phyloP scores from a whole-genome alignment of 2,113 vertebrate species.

The Drymodes brunneopygia region DNA sequence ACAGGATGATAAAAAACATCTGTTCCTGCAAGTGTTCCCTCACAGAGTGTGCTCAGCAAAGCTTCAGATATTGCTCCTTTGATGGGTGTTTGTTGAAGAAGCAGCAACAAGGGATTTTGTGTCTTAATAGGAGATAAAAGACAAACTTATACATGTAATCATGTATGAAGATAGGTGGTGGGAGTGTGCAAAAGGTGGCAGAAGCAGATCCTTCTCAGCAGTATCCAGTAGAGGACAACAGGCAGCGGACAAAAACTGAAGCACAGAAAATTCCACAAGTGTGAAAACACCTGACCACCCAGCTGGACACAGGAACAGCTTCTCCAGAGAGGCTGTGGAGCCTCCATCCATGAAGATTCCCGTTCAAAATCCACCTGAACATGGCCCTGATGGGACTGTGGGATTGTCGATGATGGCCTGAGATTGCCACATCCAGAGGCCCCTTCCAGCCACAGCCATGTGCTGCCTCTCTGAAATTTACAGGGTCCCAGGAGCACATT shows the following conservation, averaged over 20 bases:
- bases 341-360: not conserved
- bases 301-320: fast-evolving
- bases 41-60: not conserved
- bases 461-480: fast-evolving
- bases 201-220: not conserved
- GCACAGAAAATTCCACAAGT: not conserved
- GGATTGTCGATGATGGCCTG: not conserved
- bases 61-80: not conserved
- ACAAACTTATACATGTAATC: not conserved
- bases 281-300: not conserved
- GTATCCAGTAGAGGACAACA: not conserved
- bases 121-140: not conserved
- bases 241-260: not conserved
- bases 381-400: fast-evolving
- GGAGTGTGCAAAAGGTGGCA: not conserved
- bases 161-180: not conserved
- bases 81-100: not conserved
- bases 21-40: not conserved
- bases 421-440: not conserved
- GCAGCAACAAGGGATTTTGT: not conserved
- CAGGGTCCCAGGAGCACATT: not conserved
- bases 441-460: too few species aligned
- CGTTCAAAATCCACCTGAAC: not conserved
- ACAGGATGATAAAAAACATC: slow-evolving; percentile 26
- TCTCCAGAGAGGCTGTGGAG: not conserved